These are phyloP conservation scores for Tamandua tetradactyla DNA, from an alignment of 2,797 vertebrate species.

Conservation along the genomic window DNA sequence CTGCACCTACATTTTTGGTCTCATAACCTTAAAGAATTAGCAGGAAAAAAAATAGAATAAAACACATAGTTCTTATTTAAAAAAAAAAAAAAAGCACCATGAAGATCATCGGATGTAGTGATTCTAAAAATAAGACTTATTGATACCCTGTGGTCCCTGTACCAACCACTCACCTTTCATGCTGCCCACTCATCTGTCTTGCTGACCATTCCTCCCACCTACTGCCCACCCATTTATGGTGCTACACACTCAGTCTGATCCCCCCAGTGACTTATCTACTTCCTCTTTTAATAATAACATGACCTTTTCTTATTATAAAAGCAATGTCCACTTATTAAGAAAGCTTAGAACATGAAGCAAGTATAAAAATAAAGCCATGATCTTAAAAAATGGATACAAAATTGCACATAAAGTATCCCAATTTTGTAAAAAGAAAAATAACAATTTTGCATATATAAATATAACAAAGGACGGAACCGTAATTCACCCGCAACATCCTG, in stretches of 20 bases:
- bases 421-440: background rate
- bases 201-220: background rate
- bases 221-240: background rate
- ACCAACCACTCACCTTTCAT: background rate
- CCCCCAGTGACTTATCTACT: background rate
- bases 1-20: conserved; percentile 92
- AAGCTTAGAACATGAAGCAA: background rate
- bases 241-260: background rate
- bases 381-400: background rate
- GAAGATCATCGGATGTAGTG: background rate
- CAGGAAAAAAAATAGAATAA: background rate
- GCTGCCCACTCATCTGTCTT: no score
- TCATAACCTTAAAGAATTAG: conserved; percentile 89
- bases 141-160: background rate
- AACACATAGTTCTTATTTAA: background rate
- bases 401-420: background rate
- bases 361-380: background rate
- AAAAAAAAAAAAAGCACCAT: background rate
- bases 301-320: background rate
- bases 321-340: background rate
- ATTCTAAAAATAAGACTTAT: background rate
- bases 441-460: background rate
- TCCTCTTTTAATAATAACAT: background rate
- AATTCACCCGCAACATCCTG: rapidly evolving
- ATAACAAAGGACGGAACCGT: background rate